phyloP scores from a whole-genome alignment of 2,113 vertebrate species.

The Laticauda colubrina region DNA sequence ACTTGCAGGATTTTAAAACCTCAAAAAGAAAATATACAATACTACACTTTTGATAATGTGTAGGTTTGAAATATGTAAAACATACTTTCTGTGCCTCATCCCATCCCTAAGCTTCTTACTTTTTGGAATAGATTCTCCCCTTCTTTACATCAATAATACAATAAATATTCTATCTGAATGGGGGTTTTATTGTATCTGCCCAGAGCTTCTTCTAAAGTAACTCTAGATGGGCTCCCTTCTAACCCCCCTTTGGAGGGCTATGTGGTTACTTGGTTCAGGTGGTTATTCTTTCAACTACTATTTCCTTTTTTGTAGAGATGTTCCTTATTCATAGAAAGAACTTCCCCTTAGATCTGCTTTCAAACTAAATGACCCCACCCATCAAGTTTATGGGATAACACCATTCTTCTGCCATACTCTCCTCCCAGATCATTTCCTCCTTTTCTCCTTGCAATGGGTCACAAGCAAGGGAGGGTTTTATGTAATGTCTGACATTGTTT shows the following conservation, averaged over 20 bases:
- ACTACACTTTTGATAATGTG: background rate
- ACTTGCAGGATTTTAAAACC: background rate
- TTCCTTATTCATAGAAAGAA: constrained; percentile 69
- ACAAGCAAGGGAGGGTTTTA: constrained; percentile 74
- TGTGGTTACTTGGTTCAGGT: constrained; percentile 83
- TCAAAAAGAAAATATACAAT: background rate
- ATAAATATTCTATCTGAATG: constrained; percentile 44
- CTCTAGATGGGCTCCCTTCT: constrained; percentile 69
- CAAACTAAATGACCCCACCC: constrained; percentile 70
- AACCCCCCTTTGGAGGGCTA: constrained; percentile 76
- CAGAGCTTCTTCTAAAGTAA: constrained; percentile 70
- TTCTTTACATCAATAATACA: constrained; percentile 56
- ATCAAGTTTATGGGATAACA: constrained; percentile 68
- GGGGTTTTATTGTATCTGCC: constrained; percentile 36
- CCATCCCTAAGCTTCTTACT: background rate
- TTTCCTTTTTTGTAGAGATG: constrained; percentile 63
- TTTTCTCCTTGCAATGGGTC: constrained; percentile 61
- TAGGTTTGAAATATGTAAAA: background rate
- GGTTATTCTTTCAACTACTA: constrained; percentile 42
- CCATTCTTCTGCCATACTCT: constrained; percentile 30
- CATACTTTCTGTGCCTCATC: background rate
- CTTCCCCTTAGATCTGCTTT: constrained; percentile 74
- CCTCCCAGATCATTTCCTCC: background rate
- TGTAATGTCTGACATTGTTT: constrained; percentile 75
- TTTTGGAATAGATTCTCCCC: background rate